A percentile compares a stretch with the other conserved stretches of the same genome.
phyloP scores from a whole-genome alignment of 1,140 invertebrate species.

The Dryas iulia region DNA sequence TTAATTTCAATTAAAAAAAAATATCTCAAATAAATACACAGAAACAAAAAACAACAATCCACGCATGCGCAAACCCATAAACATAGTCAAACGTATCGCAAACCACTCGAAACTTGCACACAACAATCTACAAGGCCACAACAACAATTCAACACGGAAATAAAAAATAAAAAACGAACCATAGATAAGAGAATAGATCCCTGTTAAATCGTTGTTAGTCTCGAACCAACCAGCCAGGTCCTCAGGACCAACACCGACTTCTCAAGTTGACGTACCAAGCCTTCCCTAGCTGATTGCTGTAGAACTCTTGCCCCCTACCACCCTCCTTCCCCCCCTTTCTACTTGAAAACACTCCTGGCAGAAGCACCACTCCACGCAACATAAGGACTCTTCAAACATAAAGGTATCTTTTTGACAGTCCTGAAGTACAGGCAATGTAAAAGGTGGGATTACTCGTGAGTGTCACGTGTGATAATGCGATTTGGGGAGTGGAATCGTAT shows the following conservation, averaged over 20 bases:
- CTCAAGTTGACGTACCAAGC: conserved; percentile 60
- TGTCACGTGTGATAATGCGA: conserved; percentile 10
- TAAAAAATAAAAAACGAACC: conserved; percentile 19
- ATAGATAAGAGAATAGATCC: conserved; percentile 47
- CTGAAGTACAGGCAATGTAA: conserved; percentile 26
- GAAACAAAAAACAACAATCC: neutral
- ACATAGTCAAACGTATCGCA: neutral
- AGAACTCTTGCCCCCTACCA: conserved; percentile 16
- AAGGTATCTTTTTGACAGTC: conserved; percentile 62
- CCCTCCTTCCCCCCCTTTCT: conserved; percentile 30
- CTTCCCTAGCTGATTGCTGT: conserved; percentile 44
- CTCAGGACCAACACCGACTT: conserved; percentile 60
- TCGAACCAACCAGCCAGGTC: conserved; percentile 57
- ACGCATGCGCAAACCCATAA: neutral
- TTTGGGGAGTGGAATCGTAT: neutral
- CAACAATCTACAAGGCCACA: neutral
- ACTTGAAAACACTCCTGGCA: conserved; percentile 34
- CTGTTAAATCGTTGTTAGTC: conserved; percentile 69
- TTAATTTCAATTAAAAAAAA: neutral
- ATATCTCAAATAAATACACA: neutral
- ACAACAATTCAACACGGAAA: conserved; percentile 1
- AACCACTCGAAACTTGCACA: neutral
- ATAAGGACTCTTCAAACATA: conserved; percentile 48
- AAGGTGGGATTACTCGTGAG: conserved; percentile 22
- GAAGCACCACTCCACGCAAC: conserved; percentile 46